Evolutionary conservation across 1,140 invertebrate genomes (phyloP).

Genomic region (Papilio polytes): DNA sequence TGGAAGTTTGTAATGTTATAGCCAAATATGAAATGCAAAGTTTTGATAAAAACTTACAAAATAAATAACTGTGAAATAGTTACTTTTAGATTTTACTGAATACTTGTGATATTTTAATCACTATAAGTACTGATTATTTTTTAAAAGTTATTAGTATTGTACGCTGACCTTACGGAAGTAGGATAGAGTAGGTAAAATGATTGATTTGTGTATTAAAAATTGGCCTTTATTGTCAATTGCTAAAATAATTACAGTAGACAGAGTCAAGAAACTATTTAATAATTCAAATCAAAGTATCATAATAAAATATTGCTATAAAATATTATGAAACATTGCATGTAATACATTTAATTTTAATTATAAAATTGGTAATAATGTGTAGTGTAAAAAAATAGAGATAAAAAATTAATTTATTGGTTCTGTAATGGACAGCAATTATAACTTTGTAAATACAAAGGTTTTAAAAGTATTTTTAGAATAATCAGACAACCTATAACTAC

Average conservation of each 20-base stretch:
- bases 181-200: too few species aligned
- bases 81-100: slow-evolving; percentile 1
- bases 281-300: neutral
- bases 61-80: slow-evolving; percentile 31
- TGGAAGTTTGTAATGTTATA: slow-evolving; percentile 81
- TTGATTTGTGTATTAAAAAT: neutral
- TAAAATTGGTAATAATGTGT: neutral
- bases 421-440: neutral
- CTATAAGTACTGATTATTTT: neutral
- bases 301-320: neutral
- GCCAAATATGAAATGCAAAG: slow-evolving; percentile 81
- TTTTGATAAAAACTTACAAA: slow-evolving; percentile 65
- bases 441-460: neutral
- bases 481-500: neutral
- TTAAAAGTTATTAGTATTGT: neutral
- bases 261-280: neutral
- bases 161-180: too few species aligned
- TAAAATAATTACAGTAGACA: too few species aligned
- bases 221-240: neutral
- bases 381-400: neutral
- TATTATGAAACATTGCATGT: neutral
- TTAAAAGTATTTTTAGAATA: neutral
- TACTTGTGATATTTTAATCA: slow-evolving; percentile 12
- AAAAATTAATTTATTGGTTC: neutral
- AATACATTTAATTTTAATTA: neutral